A percentile compares a stretch with the other conserved stretches of the same genome.
These are phyloP conservation scores for Epinotia nisella DNA, from an alignment of 2,888 invertebrate species.

Conservation along the genomic window DNA sequence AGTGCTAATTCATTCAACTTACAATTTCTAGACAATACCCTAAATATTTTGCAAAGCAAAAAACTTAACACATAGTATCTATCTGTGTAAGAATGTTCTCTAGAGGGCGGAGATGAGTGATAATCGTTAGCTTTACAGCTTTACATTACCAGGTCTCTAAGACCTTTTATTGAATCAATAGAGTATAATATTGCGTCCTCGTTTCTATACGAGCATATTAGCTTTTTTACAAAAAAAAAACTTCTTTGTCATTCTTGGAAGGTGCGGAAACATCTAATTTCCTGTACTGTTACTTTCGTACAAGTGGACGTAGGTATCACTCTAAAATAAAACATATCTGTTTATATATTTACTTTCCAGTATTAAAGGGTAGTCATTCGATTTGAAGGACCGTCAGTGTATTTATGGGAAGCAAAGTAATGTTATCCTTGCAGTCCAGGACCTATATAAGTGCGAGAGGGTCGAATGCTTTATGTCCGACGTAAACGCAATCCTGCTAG, in stretches of 20 bases:
- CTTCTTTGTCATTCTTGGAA: constrained; percentile 49
- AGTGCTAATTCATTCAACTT: constrained; percentile 53
- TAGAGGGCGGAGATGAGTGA: constrained; percentile 74
- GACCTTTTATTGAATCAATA: constrained; percentile 59
- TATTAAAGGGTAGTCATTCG: constrained; percentile 28
- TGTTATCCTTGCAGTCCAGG: background rate
- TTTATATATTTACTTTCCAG: constrained; percentile 41
- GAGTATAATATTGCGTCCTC: constrained; percentile 54
- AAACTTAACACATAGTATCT: constrained; percentile 58
- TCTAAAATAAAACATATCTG: constrained; percentile 45
- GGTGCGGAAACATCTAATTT: background rate
- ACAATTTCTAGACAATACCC: constrained; percentile 67
- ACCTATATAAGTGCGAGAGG: no score
- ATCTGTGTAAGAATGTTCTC: constrained; percentile 73
- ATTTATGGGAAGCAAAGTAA: background rate
- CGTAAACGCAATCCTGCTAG: background rate
- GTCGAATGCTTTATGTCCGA: no score
- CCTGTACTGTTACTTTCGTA: constrained; percentile 15
- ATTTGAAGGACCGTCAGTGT: constrained; percentile 17
- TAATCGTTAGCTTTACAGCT: constrained; percentile 83
- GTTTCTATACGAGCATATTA: constrained; percentile 49
- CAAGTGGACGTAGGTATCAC: constrained; percentile 32
- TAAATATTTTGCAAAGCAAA: constrained; percentile 78
- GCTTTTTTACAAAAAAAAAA: constrained; percentile 50
- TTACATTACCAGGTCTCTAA: constrained; percentile 70